phyloP scores from a whole-genome alignment of 1,140 invertebrate genomes.

The Sminthurides bifidus region DNA sequence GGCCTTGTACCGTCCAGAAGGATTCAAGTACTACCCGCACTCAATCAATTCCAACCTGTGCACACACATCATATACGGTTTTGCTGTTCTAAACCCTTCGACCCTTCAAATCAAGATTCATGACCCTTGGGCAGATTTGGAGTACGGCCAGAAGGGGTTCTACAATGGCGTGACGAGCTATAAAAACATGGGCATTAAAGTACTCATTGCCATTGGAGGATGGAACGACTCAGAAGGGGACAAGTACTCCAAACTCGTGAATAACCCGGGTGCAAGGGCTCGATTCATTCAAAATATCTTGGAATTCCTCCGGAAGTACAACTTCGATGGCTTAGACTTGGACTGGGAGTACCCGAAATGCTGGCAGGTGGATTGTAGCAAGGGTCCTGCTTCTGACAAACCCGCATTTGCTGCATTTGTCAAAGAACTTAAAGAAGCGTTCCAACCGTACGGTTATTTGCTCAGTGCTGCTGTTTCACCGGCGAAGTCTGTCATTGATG shows the following conservation, averaged over 20 bases:
- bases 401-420: constrained; percentile 55
- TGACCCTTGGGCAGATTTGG: constrained; percentile 83
- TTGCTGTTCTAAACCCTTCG: constrained; percentile 69
- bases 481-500: constrained; percentile 41
- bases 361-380: constrained; percentile 52
- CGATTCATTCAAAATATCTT: constrained; percentile 37
- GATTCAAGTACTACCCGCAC: constrained; percentile 68
- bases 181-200: constrained; percentile 46
- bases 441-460: constrained; percentile 52
- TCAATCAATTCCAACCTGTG: constrained; percentile 74
- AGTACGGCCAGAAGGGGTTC: no score
- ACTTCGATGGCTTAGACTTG: constrained; percentile 41
- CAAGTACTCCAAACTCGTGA: constrained; percentile 41
- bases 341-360: constrained; percentile 52
- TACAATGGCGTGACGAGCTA: no score
- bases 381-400: constrained; percentile 46
- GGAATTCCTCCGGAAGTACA: constrained; percentile 37
- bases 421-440: constrained; percentile 57
- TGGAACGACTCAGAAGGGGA: constrained; percentile 42
- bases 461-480: constrained; percentile 48
- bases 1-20: constrained; percentile 77
- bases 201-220: constrained; percentile 41
- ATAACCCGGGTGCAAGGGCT: constrained; percentile 33
- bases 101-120: constrained; percentile 65
- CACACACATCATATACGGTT: constrained; percentile 84